Conservation (phyloP, 2,113 vertebrate genomes). For the Acrocephalus arundinaceus region DNA sequence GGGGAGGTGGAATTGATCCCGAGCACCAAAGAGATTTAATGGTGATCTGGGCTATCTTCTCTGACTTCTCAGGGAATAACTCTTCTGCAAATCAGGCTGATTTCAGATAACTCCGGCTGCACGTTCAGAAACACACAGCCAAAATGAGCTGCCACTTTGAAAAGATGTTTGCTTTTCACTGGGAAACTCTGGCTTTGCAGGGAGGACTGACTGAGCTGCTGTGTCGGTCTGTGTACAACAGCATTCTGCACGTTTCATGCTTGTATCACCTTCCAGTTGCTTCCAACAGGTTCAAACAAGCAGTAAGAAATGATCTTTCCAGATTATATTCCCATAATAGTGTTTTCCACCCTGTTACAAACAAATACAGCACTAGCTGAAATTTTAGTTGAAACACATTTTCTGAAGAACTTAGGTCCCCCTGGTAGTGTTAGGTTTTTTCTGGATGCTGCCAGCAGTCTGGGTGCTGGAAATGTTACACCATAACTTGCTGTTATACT, state of each 20-base stretch:
- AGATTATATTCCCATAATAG: not conserved
- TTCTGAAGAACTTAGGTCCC: not conserved
- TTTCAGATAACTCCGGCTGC: not conserved
- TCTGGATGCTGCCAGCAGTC: not conserved
- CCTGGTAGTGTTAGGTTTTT: not conserved
- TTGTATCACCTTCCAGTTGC: not conserved
- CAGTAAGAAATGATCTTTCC: not conserved
- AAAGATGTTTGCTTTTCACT: not conserved
- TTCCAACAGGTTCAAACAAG: not conserved
- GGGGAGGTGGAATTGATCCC: not conserved
- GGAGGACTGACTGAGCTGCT: not conserved
- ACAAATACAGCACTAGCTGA: not conserved
- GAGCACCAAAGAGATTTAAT: not conserved
- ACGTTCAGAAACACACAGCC: not conserved
- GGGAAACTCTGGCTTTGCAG: not conserved
- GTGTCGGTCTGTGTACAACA: accelerated
- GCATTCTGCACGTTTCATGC: accelerated
- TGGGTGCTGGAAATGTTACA: not conserved
- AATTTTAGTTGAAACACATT: not conserved
- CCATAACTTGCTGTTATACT: not conserved
- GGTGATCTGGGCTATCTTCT: not conserved
- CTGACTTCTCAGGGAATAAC: not conserved
- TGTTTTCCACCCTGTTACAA: not conserved
- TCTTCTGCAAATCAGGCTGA: not conserved
- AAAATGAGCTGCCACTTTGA: not conserved